Conservation (phyloP, 2,113 vertebrate species). For the Boulengeromyrus knoepffleri region DNA sequence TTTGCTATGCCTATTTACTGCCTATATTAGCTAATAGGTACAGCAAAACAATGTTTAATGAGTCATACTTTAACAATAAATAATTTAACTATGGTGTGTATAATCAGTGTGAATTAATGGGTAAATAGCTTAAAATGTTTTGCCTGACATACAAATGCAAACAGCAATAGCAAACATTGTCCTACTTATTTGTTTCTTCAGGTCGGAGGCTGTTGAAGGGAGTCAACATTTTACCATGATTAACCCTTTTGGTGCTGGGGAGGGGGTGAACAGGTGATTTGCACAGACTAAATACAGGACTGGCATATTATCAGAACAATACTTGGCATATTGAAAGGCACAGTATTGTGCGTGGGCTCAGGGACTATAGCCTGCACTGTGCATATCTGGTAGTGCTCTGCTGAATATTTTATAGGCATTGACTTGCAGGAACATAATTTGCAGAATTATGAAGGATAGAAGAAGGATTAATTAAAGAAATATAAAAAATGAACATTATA, state of each 20-base stretch:
- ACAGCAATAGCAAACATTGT: neutral
- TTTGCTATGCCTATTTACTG: neutral
- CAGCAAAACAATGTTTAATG: neutral
- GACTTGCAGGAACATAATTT: neutral
- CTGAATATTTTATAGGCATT: conserved; percentile 2
- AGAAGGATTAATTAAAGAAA: neutral
- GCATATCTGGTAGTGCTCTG: neutral
- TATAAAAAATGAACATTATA: neutral
- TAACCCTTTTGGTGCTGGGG: conserved; percentile 55
- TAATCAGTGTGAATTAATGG: neutral
- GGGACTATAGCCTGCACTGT: neutral
- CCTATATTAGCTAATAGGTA: neutral
- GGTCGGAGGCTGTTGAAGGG: conserved; percentile 31
- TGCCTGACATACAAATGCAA: neutral
- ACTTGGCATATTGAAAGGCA: neutral
- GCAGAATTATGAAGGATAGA: neutral
- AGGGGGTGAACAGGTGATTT: conserved; percentile 51
- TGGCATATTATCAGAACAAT: neutral
- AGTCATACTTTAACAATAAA: neutral
- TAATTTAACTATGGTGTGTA: neutral
- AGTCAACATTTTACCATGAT: conserved; percentile 13
- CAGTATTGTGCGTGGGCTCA: neutral
- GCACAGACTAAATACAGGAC: neutral
- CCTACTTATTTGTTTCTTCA: conserved; percentile 22
- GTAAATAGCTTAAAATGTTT: neutral